Evolutionary conservation across 2,797 vertebrate species (phyloP).

Genomic region (Tauraco hartlaubi): DNA sequence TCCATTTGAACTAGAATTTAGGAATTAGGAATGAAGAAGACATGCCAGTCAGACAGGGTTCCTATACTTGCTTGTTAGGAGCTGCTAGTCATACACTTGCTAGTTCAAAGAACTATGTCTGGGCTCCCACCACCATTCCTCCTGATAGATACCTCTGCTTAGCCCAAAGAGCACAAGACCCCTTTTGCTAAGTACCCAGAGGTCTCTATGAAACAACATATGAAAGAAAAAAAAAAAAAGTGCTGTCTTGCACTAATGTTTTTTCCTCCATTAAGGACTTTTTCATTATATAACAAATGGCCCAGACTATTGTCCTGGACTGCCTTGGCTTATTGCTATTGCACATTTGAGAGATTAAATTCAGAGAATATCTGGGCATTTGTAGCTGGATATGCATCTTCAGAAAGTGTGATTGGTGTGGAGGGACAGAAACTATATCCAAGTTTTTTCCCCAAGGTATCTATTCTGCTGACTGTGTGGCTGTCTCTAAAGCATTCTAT

Average conservation of each 20-base stretch:
- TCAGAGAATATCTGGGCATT: neutral
- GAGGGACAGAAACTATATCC: neutral
- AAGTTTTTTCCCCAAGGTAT: neutral
- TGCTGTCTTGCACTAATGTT: accelerated
- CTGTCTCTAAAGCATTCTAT: neutral
- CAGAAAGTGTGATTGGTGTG: neutral
- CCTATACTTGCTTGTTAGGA: neutral
- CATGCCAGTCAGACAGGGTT: neutral
- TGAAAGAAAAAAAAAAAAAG: neutral
- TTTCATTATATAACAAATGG: neutral
- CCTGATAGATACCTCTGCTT: accelerated
- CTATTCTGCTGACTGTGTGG: neutral
- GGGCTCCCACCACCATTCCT: neutral
- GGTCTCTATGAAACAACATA: neutral
- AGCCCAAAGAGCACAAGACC: neutral
- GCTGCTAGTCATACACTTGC: too few relatives aligned
- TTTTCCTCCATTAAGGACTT: neutral
- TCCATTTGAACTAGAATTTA: neutral
- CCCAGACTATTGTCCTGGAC: neutral
- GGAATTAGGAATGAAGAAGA: neutral
- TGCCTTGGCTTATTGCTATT: neutral
- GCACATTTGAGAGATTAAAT: neutral
- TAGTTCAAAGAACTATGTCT: neutral
- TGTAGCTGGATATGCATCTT: neutral
- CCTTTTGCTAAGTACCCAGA: neutral